Base-by-base conservation (phyloP, 2,888 invertebrate genomes). In the Temnothorax rugatulus region DNA sequence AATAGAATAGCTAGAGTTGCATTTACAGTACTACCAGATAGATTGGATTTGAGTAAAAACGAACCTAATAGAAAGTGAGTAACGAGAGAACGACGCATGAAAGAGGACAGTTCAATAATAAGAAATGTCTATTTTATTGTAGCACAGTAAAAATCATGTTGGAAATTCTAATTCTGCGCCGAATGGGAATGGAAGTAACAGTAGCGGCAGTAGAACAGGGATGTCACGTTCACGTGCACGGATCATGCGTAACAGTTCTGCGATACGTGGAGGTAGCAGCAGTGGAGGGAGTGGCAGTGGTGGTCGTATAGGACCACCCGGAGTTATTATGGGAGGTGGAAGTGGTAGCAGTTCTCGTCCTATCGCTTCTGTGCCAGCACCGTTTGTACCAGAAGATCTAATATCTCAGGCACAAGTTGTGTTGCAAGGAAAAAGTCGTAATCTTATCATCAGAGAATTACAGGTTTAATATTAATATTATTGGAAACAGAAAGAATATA, bases 311-410 rank as follows among this genome's bases (percentile, higher is more conserved):
- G 97, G 97, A 84, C 97, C 98, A 66, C 97, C 98, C 8, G 99
- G 99, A 86, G 99, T 99, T 79, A 99, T 99, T 91, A 99, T 99
- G 94, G 98, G 99, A 18, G 97, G 97, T 69, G 96, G 96, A 84
- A 96, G 97, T 59, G 96, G 97, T 57, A 96, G 97, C 63, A 95
- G 95, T 87, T 97, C 97, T 41, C 96, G 99, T 83, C 97, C 97
- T 52, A 97, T 98, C 87, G 98, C 99, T 34, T 97, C 98, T 50
- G 98, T 99, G 59, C 99, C 99, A 71, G 99, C 99, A 8, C 98
- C 99, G 3, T 99, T 98, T 95, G 99, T 99, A 61, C 99, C 99
- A 0, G 99, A 99, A 95, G 99, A 99, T 94, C 96, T 99, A 83
- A 98, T 99, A 86, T 98, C 99, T 34, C 91, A 93, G 86, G 98